Base-by-base conservation (phyloP, 1,140 invertebrate species). In the Drosophila biarmipes region DNA sequence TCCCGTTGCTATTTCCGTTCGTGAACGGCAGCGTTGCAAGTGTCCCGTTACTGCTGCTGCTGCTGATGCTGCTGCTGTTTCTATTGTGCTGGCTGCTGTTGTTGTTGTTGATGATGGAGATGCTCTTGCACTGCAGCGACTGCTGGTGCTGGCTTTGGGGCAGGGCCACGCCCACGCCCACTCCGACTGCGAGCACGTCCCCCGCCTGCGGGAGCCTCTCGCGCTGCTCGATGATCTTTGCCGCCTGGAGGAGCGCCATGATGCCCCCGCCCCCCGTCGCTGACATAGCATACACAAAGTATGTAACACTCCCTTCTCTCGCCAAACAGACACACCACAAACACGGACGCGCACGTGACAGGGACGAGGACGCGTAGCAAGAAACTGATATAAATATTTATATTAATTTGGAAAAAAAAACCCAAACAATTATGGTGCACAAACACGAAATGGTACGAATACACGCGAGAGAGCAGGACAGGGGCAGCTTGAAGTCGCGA, bases 71-170 rank as follows among this genome's bases (percentile, higher is more conserved):
- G 12, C 37, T 53, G 55, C 24, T 75, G 68, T 84, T 84, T 52
- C 81, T 86, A 62, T 86, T 86, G 51, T 73, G 81, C 66, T 85
- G 80, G 48, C 81, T 85, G 21, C 73, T 48, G 48, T 64, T 85
- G 58, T 86, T 86, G 54, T 77, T 85, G 66, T 82, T 81, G 31
- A 15, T 45, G 15, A 54, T 71, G n/a, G 11, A 51, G 12, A 37
- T 67, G 29, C 55, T 74, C 61, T 40, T 76, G 37, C 34, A 38
- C 31, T 40, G 80, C 62, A 63, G 15, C 57, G 40, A 29, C 8
- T 55, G 64, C 42, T 66, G 75, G 24, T 29, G 46, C 24, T 37
- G n/a, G n/a, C n/a, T n/a, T n/a, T n/a, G 63, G 27, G 58, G 14
- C 57, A 49, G 19, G 27, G 31, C 66, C 48, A 69, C 31, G 40